Evolutionary conservation across 2,113 vertebrate genomes (phyloP), one percentile per base, ranked within the genome.

Genomic region (Archilochus colubris): DNA sequence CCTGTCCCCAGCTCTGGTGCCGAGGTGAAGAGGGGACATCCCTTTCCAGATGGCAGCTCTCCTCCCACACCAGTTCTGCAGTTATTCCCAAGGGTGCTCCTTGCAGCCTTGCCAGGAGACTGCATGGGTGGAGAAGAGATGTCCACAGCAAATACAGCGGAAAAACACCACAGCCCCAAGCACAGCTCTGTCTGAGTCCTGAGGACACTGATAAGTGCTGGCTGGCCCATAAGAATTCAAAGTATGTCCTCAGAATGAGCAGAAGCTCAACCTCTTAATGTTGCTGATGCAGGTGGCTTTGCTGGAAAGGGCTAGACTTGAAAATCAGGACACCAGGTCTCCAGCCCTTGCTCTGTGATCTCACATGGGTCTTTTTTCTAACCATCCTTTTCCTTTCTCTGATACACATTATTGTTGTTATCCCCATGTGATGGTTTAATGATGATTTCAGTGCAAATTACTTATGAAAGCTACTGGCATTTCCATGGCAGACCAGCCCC

Each of bases 51-150:
- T 13, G 23, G 21, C 58, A 33, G 54, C 75, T 92, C 74, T 94
- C 97, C 96, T 80, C 97, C 55, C 94, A 82, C 96, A 64, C 85
- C 88, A 57, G 78, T 91, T 89, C 97, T 88, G 88, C 96, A 90
- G 97, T 97, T 92, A 30, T 23, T 84, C 59, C 93, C 5, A 3
- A 23, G 3, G 0, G 1, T 46, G 9, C 9, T 64, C 36, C 76
- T 48, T 48, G 43, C 31, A 25, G 3, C 19, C 31, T 22, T 19
- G 9, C 22, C 10, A 27, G 36, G 38, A 86, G 27, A 16, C 53
- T 24, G 10, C n/a, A 13, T 1, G 3, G 23, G 11, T 3, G 5
- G 40, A 44, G 54, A 43, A 0, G 28, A n/a, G 12, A 5, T 18
- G 38, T 64, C 24, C 54, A 31, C 5, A 7, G 20, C 25, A 54